Conservation (phyloP, 2,797 vertebrate genomes). For the Sebastes aleutianus region DNA sequence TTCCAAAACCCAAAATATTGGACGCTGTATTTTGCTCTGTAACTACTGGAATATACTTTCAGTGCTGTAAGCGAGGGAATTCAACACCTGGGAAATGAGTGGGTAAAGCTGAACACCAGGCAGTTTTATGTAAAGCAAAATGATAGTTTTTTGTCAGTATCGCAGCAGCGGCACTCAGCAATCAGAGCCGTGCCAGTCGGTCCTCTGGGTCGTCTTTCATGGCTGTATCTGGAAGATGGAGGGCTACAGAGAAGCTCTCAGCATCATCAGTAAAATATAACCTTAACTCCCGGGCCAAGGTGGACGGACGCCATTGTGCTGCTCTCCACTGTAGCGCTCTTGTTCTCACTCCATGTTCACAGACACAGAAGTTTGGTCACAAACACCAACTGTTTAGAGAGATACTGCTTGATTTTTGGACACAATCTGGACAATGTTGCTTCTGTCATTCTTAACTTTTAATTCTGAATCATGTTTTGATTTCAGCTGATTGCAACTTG, state of each 20-base stretch:
- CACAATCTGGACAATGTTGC: neutral
- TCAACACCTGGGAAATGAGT: constrained; percentile 9
- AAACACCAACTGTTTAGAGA: neutral
- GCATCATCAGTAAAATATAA: constrained; percentile 17
- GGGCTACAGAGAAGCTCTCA: neutral
- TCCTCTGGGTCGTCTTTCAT: constrained; percentile 5
- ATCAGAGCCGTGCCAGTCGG: constrained; percentile 23
- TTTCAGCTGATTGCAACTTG: neutral
- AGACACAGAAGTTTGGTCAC: neutral
- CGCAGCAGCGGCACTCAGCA: constrained; percentile 17
- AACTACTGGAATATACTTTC: neutral
- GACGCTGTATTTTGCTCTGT: neutral
- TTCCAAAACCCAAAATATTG: neutral
- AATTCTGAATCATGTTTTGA: neutral
- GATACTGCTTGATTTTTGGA: neutral
- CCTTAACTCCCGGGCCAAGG: neutral
- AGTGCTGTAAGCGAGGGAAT: neutral
- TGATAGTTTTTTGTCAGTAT: constrained; percentile 1
- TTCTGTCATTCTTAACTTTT: neutral
- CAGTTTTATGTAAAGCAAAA: constrained; percentile 24
- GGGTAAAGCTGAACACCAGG: neutral
- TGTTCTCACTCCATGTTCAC: neutral
- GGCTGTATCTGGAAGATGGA: constrained; percentile 1
- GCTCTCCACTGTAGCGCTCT: neutral
- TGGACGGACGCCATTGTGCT: neutral